Conservation (phyloP, 2,888 invertebrate genomes). For the Drosophila neotestacea region DNA sequence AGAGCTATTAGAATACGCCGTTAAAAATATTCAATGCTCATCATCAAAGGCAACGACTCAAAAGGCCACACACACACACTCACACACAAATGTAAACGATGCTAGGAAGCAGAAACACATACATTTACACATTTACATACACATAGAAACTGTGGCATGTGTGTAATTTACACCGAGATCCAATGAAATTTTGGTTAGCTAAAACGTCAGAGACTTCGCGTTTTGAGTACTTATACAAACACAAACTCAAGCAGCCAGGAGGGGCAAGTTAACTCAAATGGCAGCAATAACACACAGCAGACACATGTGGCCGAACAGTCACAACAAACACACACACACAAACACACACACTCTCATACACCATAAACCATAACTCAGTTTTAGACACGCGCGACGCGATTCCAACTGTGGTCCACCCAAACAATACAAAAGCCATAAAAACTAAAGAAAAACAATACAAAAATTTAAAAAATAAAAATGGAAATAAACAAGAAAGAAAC, state of each 20-base stretch:
- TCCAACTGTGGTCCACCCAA: constrained; percentile 38
- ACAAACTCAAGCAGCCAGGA: constrained; percentile 6
- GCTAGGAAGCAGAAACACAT: constrained; percentile 16
- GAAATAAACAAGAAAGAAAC: constrained; percentile 5
- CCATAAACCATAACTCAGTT: constrained; percentile 28
- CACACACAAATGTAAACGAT: constrained; percentile 39
- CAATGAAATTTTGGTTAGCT: constrained; percentile 56
- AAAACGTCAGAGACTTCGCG: constrained; percentile 30
- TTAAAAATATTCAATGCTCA: constrained; percentile 46
- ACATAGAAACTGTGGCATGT: constrained; percentile 23
- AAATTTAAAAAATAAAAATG: constrained; percentile 6
- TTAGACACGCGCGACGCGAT: constrained; percentile 44
- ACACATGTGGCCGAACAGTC: constrained; percentile 38
- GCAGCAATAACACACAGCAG: constrained; percentile 50
- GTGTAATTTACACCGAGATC: constrained; percentile 56
- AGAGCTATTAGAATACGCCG: constrained; percentile 26
- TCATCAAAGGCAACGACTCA: constrained; percentile 49
- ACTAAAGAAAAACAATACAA: constrained; percentile 1
- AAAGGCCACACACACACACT: constrained; percentile 30
- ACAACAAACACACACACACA: constrained; percentile 17
- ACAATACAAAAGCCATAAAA: constrained; percentile 10
- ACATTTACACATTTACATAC: background rate
- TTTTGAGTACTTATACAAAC: constrained; percentile 19
- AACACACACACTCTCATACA: constrained; percentile 2
- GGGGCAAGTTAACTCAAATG: constrained; percentile 35